These are phyloP conservation scores for Pilophorus perplexus DNA, from an alignment of 2,888 invertebrate genomes.

Conservation along the genomic window DNA sequence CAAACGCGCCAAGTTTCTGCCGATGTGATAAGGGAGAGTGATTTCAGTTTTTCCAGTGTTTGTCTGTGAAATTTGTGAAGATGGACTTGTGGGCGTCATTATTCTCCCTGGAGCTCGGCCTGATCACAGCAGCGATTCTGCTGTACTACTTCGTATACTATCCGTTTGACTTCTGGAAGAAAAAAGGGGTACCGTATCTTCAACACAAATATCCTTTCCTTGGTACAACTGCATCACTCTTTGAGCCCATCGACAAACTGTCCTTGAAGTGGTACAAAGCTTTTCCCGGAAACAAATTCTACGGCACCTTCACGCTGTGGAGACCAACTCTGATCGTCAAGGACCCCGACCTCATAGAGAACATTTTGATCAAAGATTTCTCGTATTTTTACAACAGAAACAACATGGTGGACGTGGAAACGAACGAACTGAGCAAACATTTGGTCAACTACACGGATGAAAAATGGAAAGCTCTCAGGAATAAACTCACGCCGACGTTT, in stretches of 20 bases:
- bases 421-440: not conserved
- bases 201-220: not conserved
- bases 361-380: constrained; percentile 29
- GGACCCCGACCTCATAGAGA: constrained; percentile 27
- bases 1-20: no score
- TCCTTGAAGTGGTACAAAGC: not conserved
- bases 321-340: constrained; percentile 16
- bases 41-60: no score
- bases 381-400: constrained; percentile 22
- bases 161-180: constrained; percentile 23
- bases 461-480: constrained; percentile 51
- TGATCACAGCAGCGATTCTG: constrained; percentile 1
- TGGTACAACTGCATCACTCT: not conserved
- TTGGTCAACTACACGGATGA: constrained; percentile 24
- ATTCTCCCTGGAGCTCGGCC: no score
- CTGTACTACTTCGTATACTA: not conserved
- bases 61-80: no score
- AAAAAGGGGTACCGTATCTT: constrained; percentile 7
- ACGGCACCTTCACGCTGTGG: constrained; percentile 21
- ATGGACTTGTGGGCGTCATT: no score
- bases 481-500: constrained; percentile 58
- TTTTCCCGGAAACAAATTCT: constrained; percentile 17
- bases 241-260: not conserved
- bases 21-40: no score
- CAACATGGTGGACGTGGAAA: constrained; percentile 40